Conservation (phyloP, 2,797 vertebrate genomes). For the Paedocypris micromegethes region DNA sequence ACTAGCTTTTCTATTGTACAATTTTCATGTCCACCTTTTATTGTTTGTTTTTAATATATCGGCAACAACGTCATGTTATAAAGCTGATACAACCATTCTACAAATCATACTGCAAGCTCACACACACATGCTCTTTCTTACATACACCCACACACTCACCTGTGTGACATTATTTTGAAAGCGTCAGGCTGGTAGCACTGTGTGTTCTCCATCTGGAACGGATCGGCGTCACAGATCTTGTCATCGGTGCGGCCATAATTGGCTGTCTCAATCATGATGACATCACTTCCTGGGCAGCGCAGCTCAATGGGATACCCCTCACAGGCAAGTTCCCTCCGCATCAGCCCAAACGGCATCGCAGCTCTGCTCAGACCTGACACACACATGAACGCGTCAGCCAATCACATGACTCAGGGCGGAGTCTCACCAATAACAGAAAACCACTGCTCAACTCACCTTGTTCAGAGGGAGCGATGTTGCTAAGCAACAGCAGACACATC, state of each 20-base stretch:
- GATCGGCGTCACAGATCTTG: constrained; percentile 99
- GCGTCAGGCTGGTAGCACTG: constrained; percentile 99
- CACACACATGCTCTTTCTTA: too few species aligned
- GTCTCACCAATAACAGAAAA: neutral
- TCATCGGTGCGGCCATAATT: constrained; percentile 98
- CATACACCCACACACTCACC: constrained; percentile 63
- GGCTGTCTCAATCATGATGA: constrained; percentile 96
- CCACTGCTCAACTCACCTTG: constrained; percentile 61
- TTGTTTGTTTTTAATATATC: too few species aligned
- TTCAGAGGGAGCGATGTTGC: constrained; percentile 62
- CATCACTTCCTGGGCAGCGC: neutral
- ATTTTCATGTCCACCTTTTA: too few species aligned
- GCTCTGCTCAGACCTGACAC: constrained; percentile 80
- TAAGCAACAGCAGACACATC: constrained; percentile 62
- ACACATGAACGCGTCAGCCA: neutral
- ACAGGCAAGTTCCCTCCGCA: constrained; percentile 83
- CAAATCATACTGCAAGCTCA: too few species aligned
- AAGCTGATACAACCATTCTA: too few species aligned
- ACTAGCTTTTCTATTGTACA: too few species aligned
- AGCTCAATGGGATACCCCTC: constrained; percentile 89
- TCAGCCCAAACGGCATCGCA: constrained; percentile 79
- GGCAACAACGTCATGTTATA: too few species aligned
- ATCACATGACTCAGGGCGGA: neutral
- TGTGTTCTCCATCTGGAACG: constrained; percentile 99
- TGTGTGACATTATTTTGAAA: constrained; percentile 99